Percentiles rank a stretch among this genome's conserved stretches.
These are phyloP conservation scores for Fulica atra DNA, from an alignment of 2,113 vertebrate species.

Conservation along the genomic window DNA sequence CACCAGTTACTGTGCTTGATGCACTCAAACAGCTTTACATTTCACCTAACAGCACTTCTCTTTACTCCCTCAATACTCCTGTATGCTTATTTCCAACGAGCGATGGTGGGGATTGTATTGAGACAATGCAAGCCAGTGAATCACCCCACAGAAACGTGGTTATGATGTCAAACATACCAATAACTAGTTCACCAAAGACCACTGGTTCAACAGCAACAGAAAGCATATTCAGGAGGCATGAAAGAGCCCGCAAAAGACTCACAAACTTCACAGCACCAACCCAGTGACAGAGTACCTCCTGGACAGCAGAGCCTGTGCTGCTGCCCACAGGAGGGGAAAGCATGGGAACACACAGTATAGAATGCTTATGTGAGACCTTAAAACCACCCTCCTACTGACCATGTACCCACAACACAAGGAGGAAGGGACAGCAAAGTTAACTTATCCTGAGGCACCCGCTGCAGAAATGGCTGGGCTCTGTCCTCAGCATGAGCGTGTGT, in stretches of 20 bases:
- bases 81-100: not conserved
- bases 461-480: not conserved
- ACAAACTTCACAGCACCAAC: slow-evolving; percentile 11
- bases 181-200: not conserved
- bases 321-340: not conserved
- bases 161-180: not conserved
- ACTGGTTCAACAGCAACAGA: not conserved
- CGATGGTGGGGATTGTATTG: not conserved
- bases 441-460: not conserved
- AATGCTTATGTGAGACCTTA: not conserved
- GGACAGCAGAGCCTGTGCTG: not conserved
- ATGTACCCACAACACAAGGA: not conserved
- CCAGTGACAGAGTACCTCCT: not conserved
- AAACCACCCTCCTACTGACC: not conserved
- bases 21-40: not conserved
- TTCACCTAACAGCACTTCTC: not conserved
- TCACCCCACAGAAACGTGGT: not conserved
- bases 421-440: not conserved
- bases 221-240: not conserved
- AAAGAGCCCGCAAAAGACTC: not conserved
- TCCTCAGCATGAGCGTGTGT: slow-evolving; percentile 16
- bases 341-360: not conserved
- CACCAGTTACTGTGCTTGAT: not conserved
- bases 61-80: not conserved
- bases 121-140: not conserved